Evolutionary conservation across 2,888 invertebrate species (phyloP), one percentile per base, ranked within the genome.

Genomic region (Uropetala carovei): DNA sequence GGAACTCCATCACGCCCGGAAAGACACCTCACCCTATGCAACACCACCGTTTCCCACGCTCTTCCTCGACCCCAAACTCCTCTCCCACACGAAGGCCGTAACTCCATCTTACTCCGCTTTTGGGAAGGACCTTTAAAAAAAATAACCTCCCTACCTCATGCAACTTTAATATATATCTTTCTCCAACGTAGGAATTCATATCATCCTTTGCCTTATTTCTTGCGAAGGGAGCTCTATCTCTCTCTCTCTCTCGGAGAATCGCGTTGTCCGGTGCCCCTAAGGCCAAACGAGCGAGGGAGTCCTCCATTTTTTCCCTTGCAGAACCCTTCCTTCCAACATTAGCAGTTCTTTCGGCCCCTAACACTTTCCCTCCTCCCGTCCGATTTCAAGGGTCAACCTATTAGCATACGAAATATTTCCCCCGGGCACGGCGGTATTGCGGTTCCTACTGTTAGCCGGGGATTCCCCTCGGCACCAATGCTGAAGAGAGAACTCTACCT

Each of bases 351-450:
- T 75, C 75, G 27, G 22, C 75, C 27, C 11, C 75, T 7, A 10
- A 22, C 27, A 75, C 22, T 13, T 75, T 27, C 75, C 75, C 75
- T 75, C 27, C 68, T 13, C 68, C 22, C 22, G n/a, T 27, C 75
- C 75, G 75, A 75, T 75, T 75, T 75, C 75, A 27, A 27, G 75
- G 85, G 85, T 58, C 85, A 58, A 22, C 59, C 85, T 58, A 85
- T 85, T 85, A 85, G 58, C 85, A 85, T 85, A 58, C 85, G 85
- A 85, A 85, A 85, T 85, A 85, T 85, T 85, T 58, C 59, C 58
- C 59, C n/a, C 10, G 14, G 86, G 86, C 3, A 59, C n/a, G 60
- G 60, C 16, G 60, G 86, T 60, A 86, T 27, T 27, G 86, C 86
- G 86, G 30, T 86, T 60, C 86, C 60, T 60, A 30, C 60, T 18